Evolutionary conservation across 2,113 vertebrate species (phyloP), one percentile per base, ranked within the genome.

Genomic region (Lophura nycthemera): DNA sequence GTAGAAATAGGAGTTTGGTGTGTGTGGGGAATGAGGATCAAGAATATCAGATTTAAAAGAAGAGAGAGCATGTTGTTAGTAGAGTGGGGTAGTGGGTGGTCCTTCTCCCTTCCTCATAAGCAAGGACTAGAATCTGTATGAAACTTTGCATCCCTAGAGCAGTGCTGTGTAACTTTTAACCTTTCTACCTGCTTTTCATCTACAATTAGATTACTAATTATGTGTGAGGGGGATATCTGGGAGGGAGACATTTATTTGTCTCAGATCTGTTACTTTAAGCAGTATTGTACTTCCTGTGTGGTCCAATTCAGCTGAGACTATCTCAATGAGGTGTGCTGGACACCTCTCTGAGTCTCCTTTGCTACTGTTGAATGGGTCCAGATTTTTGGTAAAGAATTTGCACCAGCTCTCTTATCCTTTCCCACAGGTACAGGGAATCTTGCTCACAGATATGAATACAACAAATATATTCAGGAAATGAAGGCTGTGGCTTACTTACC

Each of bases 271-370:
- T 42, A 64, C 40, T 69, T 67, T 42, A 50, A 36, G 48, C 24
- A 30, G 9, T n/a, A 11, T 36, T 60, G 9, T n/a, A 11, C n/a
- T 60, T 36, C 8, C 16, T n/a, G 30, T 30, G 17, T 0, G 0
- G 5, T 50, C 27, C 42, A 43, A n/a, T 69, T 83, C 54, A 69
- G 32, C 27, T 40, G 67, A 80, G 38, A 69, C 9, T 25, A 27
- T 38, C 43, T 71, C 73, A n/a, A 5, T 56, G 8, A 80, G 12
- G 56, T 22, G 1, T 24, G 11, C 0, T 42, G 54, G 38, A 36
- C 1, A 0, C 59, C 38, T 36, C 82, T 56, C 64, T 1, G 0
- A 73, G 18, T 43, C 21, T 76, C 14, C 34, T 36, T 20, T 45
- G 38, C n/a, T 75, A 52, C 1, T 16, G 25, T n/a, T 63, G 22